A percentile compares a stretch with the other conserved stretches of the same genome.
Evolutionary conservation across 92 coral and sea anemone genomes (phyloP).

Genomic region (Parazoanthus atlanticus): DNA sequence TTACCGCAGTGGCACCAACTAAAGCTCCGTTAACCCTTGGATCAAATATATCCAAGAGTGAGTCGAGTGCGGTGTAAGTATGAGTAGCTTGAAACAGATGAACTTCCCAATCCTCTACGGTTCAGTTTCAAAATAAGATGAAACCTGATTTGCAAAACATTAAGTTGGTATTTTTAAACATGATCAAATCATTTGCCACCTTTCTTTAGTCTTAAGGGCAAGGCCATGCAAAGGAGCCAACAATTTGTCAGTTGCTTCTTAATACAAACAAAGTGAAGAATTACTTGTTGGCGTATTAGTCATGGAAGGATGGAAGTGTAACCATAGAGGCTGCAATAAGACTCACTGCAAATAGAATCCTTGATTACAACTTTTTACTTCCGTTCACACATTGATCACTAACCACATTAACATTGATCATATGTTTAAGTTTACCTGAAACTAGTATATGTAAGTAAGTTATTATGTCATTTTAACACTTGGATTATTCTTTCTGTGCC

Average conservation of each 20-base stretch:
- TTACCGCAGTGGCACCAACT: conserved; percentile 48
- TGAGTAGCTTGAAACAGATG: neutral
- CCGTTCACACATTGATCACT: no score
- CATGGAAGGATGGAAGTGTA: neutral
- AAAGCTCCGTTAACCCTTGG: neutral
- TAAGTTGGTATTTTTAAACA: no score
- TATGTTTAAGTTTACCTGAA: no score
- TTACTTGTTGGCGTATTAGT: neutral
- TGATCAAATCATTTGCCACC: no score
- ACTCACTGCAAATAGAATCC: no score
- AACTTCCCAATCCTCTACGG: no score
- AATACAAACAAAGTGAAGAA: no score
- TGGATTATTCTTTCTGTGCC: neutral
- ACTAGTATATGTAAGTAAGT: no score
- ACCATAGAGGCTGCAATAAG: neutral
- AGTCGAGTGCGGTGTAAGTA: conserved; percentile 2
- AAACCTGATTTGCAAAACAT: neutral
- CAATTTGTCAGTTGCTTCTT: neutral
- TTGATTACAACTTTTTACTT: no score
- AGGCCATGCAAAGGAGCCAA: no score
- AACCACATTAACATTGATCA: no score
- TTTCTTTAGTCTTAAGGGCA: no score
- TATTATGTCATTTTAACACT: neutral
- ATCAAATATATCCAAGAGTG: neutral
- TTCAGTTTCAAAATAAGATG: neutral